These are phyloP conservation scores for Bos javanicus DNA, from an alignment of 2,113 vertebrate species.

Conservation along the genomic window DNA sequence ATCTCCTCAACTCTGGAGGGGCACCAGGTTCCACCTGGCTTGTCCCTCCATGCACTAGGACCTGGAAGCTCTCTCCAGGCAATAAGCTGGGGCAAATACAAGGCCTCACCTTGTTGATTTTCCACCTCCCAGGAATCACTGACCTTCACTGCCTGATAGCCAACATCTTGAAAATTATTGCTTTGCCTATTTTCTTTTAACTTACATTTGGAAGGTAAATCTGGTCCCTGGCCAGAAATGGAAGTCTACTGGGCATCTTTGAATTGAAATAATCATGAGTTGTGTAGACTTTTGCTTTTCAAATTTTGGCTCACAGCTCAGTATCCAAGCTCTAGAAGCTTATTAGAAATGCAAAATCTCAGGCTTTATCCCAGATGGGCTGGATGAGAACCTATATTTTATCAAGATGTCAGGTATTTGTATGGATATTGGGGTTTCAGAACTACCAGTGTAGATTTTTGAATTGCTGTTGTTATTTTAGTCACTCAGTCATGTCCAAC, in stretches of 20 bases:
- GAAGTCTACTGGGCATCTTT: neutral
- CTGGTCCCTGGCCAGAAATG: neutral
- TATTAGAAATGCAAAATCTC: neutral
- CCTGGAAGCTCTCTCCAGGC: neutral
- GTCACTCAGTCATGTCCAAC: accelerated
- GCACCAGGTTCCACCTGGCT: too few relatives aligned
- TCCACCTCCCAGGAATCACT: neutral
- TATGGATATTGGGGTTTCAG: neutral
- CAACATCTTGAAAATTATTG: neutral
- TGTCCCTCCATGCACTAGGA: neutral
- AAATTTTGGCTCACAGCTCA: neutral
- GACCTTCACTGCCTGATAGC: neutral
- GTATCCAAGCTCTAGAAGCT: neutral
- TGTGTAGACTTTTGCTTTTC: neutral
- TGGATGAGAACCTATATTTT: neutral
- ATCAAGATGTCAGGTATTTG: neutral
- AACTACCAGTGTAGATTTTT: neutral
- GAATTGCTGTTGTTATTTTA: neutral
- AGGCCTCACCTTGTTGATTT: neutral
- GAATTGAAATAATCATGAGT: neutral
- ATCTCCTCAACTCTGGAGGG: neutral
- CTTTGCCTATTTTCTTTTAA: neutral
- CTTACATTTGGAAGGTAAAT: neutral
- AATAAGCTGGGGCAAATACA: neutral
- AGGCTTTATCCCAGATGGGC: neutral